phyloP scores from a whole-genome alignment of 2,797 vertebrate genomes.

The Galagoides demidoff region DNA sequence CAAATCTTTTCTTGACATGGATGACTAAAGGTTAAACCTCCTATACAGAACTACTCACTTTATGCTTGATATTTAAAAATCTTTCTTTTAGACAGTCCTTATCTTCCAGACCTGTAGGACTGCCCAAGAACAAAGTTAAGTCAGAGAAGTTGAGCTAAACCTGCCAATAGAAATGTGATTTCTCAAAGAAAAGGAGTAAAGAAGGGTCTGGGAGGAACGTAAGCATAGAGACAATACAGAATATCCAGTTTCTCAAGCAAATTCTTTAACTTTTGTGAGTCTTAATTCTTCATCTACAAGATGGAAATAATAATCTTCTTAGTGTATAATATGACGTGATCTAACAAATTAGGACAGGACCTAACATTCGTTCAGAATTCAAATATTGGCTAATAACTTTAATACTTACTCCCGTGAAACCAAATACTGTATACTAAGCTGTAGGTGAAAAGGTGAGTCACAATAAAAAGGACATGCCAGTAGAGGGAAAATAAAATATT shows the following conservation, averaged over 20 bases:
- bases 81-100: background rate
- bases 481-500: background rate
- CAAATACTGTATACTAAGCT: background rate
- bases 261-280: background rate
- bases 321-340: background rate
- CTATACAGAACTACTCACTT: background rate
- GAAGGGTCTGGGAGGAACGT: background rate
- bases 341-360: background rate
- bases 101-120: background rate
- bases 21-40: background rate
- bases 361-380: background rate
- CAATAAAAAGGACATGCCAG: background rate
- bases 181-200: background rate
- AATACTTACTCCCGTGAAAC: background rate
- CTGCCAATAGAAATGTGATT: background rate
- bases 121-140: background rate
- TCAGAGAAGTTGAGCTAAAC: background rate
- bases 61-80: background rate
- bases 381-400: background rate
- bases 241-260: background rate
- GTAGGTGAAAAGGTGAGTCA: background rate
- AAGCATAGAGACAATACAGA: background rate
- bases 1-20: background rate
- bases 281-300: background rate
- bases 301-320: background rate